Conservation (phyloP, 2,797 vertebrate species). For the Lepus townsendii region DNA sequence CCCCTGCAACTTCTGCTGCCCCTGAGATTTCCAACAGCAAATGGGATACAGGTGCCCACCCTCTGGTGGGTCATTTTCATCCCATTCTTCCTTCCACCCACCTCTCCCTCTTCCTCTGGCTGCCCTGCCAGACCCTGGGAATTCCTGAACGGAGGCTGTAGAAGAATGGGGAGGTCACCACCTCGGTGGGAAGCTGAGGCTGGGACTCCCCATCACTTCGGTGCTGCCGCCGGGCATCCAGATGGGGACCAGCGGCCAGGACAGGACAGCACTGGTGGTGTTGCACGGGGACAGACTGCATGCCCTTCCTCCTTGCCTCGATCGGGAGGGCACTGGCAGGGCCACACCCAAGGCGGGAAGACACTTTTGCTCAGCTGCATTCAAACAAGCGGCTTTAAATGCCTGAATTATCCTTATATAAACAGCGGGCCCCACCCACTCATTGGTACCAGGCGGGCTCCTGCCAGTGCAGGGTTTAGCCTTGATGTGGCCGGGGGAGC, state of each 20-base stretch:
- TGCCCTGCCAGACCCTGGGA: neutral
- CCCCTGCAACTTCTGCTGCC: rapidly evolving
- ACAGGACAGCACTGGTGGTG: neutral
- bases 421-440: constrained; percentile 67
- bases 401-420: constrained; percentile 50
- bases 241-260: neutral
- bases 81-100: neutral
- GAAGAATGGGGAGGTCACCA: neutral
- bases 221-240: neutral
- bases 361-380: constrained; percentile 44
- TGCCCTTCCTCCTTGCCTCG: constrained; percentile 29
- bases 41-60: neutral
- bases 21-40: neutral
- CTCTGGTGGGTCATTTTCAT: neutral
- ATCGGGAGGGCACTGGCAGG: constrained; percentile 10
- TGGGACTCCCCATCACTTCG: neutral
- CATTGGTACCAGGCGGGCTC: constrained; percentile 38
- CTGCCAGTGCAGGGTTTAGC: constrained; percentile 12
- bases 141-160: neutral
- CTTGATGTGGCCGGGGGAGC: constrained; percentile 71
- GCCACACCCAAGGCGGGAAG: constrained; percentile 37
- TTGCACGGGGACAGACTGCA: too few species aligned
- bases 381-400: constrained; percentile 59
- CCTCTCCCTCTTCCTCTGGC: neutral
- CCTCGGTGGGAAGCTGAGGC: too few species aligned